These are phyloP conservation scores for Brachionichthys hirsutus DNA, from an alignment of 2,113 vertebrate species.

Conservation along the genomic window DNA sequence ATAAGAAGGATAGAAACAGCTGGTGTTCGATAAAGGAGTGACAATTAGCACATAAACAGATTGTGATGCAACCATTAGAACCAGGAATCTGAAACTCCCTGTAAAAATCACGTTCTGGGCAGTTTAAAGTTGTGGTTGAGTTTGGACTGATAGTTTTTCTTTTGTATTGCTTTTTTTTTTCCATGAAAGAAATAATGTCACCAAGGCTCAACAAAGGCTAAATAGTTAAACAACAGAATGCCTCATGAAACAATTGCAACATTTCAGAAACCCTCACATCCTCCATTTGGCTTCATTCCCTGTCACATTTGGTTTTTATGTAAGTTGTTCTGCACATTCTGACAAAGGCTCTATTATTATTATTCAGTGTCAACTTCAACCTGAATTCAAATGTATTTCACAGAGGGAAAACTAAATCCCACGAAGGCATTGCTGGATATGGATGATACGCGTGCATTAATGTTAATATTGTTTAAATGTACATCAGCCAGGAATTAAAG, in stretches of 20 bases:
- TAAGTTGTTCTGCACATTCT: constrained; percentile 6
- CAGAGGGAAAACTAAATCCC: constrained; percentile 57
- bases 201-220: too few relatives aligned
- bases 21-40: constrained; percentile 25
- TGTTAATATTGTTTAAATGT: constrained; percentile 62
- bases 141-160: too few relatives aligned
- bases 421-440: constrained; percentile 41
- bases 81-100: too few relatives aligned
- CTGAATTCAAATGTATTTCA: constrained; percentile 42
- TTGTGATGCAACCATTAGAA: constrained; percentile 5
- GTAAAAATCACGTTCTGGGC: too few relatives aligned
- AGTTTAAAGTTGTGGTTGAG: too few relatives aligned
- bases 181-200: too few relatives aligned
- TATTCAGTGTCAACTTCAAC: constrained; percentile 18
- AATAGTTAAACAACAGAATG: too few relatives aligned
- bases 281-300: background rate
- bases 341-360: background rate
- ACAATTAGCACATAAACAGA: constrained; percentile 26
- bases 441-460: constrained; percentile 60
- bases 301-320: background rate
- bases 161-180: too few relatives aligned
- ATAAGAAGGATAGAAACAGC: background rate
- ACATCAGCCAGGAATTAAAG: constrained; percentile 49
- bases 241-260: too few relatives aligned
- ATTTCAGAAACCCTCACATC: too few relatives aligned